These are phyloP conservation scores for Tupaia tana DNA, from an alignment of 2,113 vertebrate genomes.

Conservation along the genomic window DNA sequence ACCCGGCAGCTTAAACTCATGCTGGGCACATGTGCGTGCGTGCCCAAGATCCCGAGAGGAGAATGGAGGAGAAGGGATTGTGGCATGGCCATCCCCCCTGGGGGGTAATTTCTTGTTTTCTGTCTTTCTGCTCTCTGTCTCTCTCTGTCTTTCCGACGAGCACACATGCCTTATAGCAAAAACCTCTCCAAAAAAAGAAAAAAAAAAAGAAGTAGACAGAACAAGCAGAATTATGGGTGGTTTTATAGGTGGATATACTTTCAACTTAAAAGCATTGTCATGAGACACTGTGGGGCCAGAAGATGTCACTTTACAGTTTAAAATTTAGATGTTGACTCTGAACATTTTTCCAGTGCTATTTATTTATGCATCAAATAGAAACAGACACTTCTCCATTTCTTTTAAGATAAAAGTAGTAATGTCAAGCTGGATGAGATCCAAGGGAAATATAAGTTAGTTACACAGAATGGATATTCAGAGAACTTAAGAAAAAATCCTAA, in stretches of 20 bases:
- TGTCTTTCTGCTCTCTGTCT: too few species aligned
- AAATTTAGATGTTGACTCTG: conserved; percentile 41
- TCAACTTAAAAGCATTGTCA: conserved; percentile 50
- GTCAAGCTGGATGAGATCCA: too few species aligned
- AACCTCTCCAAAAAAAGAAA: too few species aligned
- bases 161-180: too few species aligned
- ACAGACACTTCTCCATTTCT: neutral
- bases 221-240: neutral
- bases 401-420: too few species aligned
- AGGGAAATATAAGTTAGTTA: conserved; percentile 30
- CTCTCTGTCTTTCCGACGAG: too few species aligned
- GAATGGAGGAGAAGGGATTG: too few species aligned
- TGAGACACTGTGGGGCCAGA: neutral
- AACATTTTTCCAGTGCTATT: conserved; percentile 47
- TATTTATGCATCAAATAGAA: conserved; percentile 52
- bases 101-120: too few species aligned
- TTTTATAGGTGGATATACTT: neutral
- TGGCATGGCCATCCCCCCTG: too few species aligned
- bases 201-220: neutral
- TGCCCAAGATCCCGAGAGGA: too few species aligned
- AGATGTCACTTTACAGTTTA: conserved; percentile 41
- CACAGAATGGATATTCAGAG: neutral
- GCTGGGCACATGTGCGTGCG: too few species aligned
- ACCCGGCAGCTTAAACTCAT: too few species aligned
- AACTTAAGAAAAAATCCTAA: conserved; percentile 23